Base-by-base conservation (phyloP, 2,113 vertebrate genomes). In the Entomyzon cyanotis region DNA sequence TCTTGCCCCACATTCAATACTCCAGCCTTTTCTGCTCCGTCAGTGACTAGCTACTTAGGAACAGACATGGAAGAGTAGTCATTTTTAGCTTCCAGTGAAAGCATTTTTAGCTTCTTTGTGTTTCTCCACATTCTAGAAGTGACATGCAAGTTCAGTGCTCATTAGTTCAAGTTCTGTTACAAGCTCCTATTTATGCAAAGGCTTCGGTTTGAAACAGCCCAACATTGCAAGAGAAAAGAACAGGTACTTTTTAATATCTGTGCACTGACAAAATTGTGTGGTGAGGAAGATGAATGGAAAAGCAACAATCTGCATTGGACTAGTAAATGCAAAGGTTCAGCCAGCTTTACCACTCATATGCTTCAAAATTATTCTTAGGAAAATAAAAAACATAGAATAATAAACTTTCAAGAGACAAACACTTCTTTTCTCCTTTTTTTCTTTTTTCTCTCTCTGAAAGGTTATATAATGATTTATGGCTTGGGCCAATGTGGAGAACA, bases 41-140 rank as follows among this genome's bases (percentile, higher is more conserved):
- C 93, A 62, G 42, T 90, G 87, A 53, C 62, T 77, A 84, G n/a
- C 49, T 96, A 33, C 71, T 96, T 93, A 79, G 89, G 39, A 96
- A 92, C 31, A 60, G 47, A 49, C 22, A 74, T 27, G 67, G 27
- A 78, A 92, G 46, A 89, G 12, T 13, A 88, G 75, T 82, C 3
- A 94, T 83, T 92, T 97, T 96, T 91, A 79, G 49, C 30, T 90
- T 93, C 42, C 68, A 79, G 35, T 74, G 78, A 88, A 89, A 87
- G 53, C 41, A 58, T 84, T 93, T 88, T 91, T 80, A 96, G 33
- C 75, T 96, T 70, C 59, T 93, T 68, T 84, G 49, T 75, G 46
- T 79, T 90, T 83, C 69, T 86, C 37, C 59, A 60, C 21, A 63
- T 80, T 92, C 25, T 63, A 60, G 71, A 60, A 77, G 21, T 73